Conservation (phyloP, 2,113 vertebrate genomes). For the Petrocephalus zakoni region DNA sequence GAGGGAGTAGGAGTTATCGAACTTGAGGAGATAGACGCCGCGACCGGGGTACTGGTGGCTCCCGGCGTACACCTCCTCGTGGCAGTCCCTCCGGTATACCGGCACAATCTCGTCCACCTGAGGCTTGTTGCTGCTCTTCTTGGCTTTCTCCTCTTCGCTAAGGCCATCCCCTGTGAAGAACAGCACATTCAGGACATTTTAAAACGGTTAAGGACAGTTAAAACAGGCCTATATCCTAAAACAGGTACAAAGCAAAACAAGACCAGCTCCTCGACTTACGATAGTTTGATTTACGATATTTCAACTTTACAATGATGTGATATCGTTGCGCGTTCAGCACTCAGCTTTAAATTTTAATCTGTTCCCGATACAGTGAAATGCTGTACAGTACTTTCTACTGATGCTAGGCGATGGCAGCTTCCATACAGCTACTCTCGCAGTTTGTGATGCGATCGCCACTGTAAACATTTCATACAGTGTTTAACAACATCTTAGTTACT, state of each 20-base stretch:
- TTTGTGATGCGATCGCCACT: neutral
- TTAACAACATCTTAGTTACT: neutral
- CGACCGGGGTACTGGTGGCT: constrained; percentile 97
- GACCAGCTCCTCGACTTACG: neutral
- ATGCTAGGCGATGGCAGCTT: neutral
- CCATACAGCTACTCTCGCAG: neutral
- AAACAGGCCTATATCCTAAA: neutral
- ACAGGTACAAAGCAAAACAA: neutral
- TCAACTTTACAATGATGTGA: neutral
- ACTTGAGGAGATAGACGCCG: constrained; percentile 97
- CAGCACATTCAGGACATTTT: neutral
- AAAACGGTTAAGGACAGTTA: neutral
- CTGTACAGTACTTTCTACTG: neutral
- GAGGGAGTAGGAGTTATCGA: constrained; percentile 98
- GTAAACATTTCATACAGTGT: neutral
- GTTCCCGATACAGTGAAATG: neutral
- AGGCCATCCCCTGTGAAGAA: constrained; percentile 59
- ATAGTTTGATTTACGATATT: neutral
- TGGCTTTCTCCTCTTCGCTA: constrained; percentile 83
- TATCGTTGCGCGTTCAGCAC: neutral
- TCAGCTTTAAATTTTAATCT: neutral
- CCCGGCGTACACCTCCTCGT: constrained; percentile 95
- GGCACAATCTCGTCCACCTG: constrained; percentile 97
- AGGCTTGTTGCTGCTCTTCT: constrained; percentile 85
- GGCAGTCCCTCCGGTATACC: constrained; percentile 98